Evolutionary conservation across 1,140 invertebrate genomes (phyloP).

Genomic region (Prorops nasuta): DNA sequence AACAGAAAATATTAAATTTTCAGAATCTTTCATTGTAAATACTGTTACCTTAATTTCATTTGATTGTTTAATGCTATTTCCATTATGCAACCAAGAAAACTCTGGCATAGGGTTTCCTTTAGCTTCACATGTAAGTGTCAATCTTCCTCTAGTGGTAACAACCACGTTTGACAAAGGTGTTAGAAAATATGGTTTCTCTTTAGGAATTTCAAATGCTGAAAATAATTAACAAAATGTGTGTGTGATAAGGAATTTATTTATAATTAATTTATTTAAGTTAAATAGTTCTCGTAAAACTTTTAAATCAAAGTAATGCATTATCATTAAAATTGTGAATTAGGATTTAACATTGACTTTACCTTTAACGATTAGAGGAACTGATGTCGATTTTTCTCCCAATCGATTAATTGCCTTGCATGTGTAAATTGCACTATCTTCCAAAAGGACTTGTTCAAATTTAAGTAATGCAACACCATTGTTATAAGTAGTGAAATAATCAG

Average conservation of each 20-base stretch:
- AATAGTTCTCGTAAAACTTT: no score
- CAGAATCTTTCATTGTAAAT: no score
- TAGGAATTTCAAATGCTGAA: slow-evolving; percentile 53
- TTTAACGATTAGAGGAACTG: slow-evolving; percentile 54
- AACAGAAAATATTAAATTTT: no score
- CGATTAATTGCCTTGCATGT: slow-evolving; percentile 71
- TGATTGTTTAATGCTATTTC: slow-evolving; percentile 60
- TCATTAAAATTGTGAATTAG: no score
- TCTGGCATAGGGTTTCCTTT: slow-evolving; percentile 61
- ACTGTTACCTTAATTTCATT: slow-evolving; percentile 58
- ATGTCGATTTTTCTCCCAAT: slow-evolving; percentile 64
- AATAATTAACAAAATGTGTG: slow-evolving; percentile 20
- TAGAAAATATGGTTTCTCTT: slow-evolving; percentile 59
- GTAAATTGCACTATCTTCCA: slow-evolving; percentile 64
- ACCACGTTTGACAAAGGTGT: slow-evolving; percentile 63
- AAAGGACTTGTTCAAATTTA: slow-evolving; percentile 61
- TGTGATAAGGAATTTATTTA: no score
- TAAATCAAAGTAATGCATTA: no score
- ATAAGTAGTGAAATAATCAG: slow-evolving; percentile 68
- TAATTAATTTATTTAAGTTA: no score
- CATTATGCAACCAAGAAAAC: slow-evolving; percentile 70
- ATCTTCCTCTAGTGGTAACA: slow-evolving; percentile 64
- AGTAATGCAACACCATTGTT: slow-evolving; percentile 66
- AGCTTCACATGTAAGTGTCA: slow-evolving; percentile 69
- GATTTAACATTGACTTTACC: no score